Conservation (phyloP, 64 coral and sea anemone genomes). For the Acropora tenuis region DNA sequence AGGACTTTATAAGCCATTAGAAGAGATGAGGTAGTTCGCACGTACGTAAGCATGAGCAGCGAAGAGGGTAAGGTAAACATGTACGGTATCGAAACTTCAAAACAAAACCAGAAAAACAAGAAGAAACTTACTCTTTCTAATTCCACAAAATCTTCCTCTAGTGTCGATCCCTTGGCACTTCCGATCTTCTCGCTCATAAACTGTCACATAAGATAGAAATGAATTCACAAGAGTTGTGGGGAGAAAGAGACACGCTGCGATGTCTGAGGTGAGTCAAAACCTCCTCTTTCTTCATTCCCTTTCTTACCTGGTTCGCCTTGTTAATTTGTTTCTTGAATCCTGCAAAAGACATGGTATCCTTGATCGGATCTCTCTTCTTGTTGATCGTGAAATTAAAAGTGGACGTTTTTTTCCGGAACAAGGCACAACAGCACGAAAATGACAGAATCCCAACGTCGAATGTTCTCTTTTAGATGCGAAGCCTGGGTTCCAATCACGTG, state of each 20-base stretch:
- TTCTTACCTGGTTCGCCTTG: conserved; percentile 94
- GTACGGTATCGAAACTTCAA: background rate
- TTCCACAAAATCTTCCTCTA: conserved; percentile 95
- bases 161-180: conserved; percentile 85
- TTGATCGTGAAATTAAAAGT: background rate
- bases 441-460: background rate
- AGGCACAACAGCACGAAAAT: background rate
- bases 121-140: conserved; percentile 91
- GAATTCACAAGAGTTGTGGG: background rate
- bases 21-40: too few species aligned
- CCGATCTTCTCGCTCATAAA: conserved; percentile 99
- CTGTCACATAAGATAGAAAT: conserved; percentile 50
- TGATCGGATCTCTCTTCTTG: background rate
- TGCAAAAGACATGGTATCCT: conserved; percentile 91
- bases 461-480: conserved; percentile 28
- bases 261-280: background rate
- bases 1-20: too few species aligned
- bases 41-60: too few species aligned
- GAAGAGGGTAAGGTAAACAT: too few species aligned
- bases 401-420: background rate
- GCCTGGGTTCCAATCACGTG: conserved; percentile 75
- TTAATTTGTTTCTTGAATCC: conserved; percentile 98
- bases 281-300: conserved; percentile 46
- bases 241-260: background rate
- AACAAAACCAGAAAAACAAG: background rate